Percentiles rank a stretch among this genome's conserved stretches.
Conservation (phyloP, 2,888 invertebrate species). For the Serripes groenlandicus region DNA sequence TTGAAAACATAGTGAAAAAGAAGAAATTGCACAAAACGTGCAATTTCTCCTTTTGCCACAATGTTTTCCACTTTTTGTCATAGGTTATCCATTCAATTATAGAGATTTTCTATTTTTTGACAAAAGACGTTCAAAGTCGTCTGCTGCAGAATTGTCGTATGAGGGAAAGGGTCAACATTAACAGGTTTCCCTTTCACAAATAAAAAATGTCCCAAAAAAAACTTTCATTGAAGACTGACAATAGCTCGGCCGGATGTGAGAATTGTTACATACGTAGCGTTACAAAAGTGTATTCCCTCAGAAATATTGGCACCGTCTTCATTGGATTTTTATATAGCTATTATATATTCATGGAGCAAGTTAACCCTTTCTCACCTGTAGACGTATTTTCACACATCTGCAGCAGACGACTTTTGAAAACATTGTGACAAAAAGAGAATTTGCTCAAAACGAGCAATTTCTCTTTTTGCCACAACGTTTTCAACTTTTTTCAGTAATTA, state of each 20-base stretch:
- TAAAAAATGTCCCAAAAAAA: too few relatives aligned
- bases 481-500: background rate
- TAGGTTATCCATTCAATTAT: background rate
- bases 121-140: background rate
- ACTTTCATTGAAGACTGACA: too few relatives aligned
- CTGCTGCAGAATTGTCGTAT: background rate
- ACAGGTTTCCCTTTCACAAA: too few relatives aligned
- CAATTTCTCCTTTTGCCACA: background rate
- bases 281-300: too few relatives aligned
- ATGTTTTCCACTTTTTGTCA: background rate
- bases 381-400: too few relatives aligned
- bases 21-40: background rate
- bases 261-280: too few relatives aligned
- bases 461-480: conserved; percentile 7
- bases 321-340: too few relatives aligned
- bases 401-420: too few relatives aligned
- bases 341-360: too few relatives aligned
- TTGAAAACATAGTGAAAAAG: background rate
- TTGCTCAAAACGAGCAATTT: background rate
- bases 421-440: background rate
- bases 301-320: too few relatives aligned
- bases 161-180: background rate
- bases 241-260: too few relatives aligned
- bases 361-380: too few relatives aligned
- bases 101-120: background rate